Base-by-base conservation (phyloP, 2,113 vertebrate species). In the Scartelaos histophorus region DNA sequence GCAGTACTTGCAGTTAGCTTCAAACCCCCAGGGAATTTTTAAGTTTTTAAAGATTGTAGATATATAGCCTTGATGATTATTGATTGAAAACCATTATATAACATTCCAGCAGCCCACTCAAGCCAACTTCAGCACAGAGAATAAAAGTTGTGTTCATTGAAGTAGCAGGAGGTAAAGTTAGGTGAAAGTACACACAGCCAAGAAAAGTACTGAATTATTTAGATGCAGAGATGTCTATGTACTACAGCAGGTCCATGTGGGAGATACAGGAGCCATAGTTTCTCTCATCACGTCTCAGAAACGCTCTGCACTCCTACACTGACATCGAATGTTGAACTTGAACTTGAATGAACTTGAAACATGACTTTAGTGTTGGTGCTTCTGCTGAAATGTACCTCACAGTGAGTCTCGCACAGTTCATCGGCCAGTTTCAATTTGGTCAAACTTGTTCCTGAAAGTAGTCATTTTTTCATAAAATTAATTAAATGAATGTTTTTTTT, bases 191-290 rank as follows among this genome's bases (percentile, higher is more conserved):
- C 21, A 60, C 29, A 38, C 25, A 21, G 53, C 38, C 6, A 0
- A 56, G 43, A 69, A 13, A 66, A 13, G 22, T 3, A 71, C 66
- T 80, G 7, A 74, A 79, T 80, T 51, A 77, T 80, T 82, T 62
- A 82, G 17, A 12, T 35, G 29, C 45, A 16, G 22, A 64, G 72
- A 43, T 69, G 64, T 35, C 19, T 62, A 65, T 35, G 16, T 61
- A 16, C 25, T 6, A 11, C 34, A 11, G 22, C 12, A 12, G 1
- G 21, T 68, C 16, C 56, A 68, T 29, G 6, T 61, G 58, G 15
- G 58, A 34, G 15, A 60, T 60, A 4, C 21, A 13, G 2, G 12
- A 34, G 24, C 12, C 3, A 58, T 21, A 29, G 17, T 61, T 29
- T 60, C 5, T 29, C 15, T 21, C n/a, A 10, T 56, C 9, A 11